Evolutionary conservation across 2,888 invertebrate species (phyloP), one percentile per base, ranked within the genome.

Genomic region (Siphonodentalium dalli): DNA sequence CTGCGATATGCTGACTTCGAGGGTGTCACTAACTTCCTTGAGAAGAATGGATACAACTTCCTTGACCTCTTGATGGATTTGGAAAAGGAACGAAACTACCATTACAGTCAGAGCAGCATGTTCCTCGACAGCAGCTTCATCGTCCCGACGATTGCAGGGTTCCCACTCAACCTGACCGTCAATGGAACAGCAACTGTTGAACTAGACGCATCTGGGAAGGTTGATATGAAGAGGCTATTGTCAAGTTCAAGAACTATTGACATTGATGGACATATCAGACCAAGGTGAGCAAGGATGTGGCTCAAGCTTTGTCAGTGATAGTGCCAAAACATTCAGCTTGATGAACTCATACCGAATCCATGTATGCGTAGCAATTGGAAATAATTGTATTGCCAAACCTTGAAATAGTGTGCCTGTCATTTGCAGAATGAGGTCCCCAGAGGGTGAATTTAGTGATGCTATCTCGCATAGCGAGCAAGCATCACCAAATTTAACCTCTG

Each of bases 171-270:
- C 47, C 86, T 96, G 73, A 90, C 90, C 71, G 87, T 91, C 0
- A 89, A 92, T 78, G 95, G 93, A 5, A 92, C 93, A 2, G 89
- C 91, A 18, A 90, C 92, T 23, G 86, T 93, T 29, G 91, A 92
- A 77, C 85, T 94, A 28, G 89, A 91, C 75, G 85, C 92, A 75
- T 88, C 89, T 0, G 93, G 93, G 0, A 89, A 89, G 15, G 84
- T 91, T 44, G 91, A 94, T 77, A 67, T 93, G 1, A 59, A 68
- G 43, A 71, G 71, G 33, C 79, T 68, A 78, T 29, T 63, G 15
- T 56, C 61, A 5, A 63, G 53, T 15, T 65, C 66, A 20, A 83
- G 73, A 85, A 88, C 74, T 83, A 91, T 79, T 50, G 89, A 91
- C 79, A 85, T 94, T 38, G 86, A 88, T 63, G 93, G 92, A 15